Base-by-base conservation (phyloP, 2,888 invertebrate genomes). In the Cynaeus angustus region DNA sequence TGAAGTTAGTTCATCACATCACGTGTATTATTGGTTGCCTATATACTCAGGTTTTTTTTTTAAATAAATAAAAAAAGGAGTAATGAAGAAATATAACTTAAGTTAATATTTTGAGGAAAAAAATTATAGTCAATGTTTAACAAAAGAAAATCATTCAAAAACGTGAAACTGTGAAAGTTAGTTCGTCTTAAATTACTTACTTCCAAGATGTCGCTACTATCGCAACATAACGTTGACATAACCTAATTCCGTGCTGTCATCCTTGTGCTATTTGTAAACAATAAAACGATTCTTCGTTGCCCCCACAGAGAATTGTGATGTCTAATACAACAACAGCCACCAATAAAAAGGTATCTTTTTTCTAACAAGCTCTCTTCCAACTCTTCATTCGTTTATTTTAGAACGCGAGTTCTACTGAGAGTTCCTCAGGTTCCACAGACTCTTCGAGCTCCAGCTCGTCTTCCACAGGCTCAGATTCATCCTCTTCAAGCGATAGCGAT, bases 401-500 rank as follows among this genome's bases (percentile, higher is more conserved):
- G 82, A 74, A 72, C 72, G 86, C 86, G 26, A 88, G 88, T 75
- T 89, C 90, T 1, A 82, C 84, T 10, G 91, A 90, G 74, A 89
- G 89, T 69, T 89, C 89, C 76, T 90, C 92, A 28, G 91, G 88
- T 4, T 90, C 91, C 7, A 87, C 89, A 2, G 92, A 91, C 75
- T 92, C 89, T 77, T 88, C 89, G 0, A 87, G 90, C 0, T 92
- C 92, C 77, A 91, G 90, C 38, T 91, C 91, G 68, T 91, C 91
- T 0, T 89, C 92, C 0, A 91, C 90, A 70, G 90, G 89, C 64
- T 91, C 92, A 0, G 92, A 90, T 41, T 91, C 91, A 2, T 91
- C 89, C 0, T 91, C 89, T 1, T 90, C 91, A 38, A 91, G 91
- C 76, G 94, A 92, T 74, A 90, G 91, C 0, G 93, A 93, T 72